These are phyloP conservation scores for Lasioglossum leucozonium DNA, from an alignment of 2,888 invertebrate genomes.

Conservation along the genomic window DNA sequence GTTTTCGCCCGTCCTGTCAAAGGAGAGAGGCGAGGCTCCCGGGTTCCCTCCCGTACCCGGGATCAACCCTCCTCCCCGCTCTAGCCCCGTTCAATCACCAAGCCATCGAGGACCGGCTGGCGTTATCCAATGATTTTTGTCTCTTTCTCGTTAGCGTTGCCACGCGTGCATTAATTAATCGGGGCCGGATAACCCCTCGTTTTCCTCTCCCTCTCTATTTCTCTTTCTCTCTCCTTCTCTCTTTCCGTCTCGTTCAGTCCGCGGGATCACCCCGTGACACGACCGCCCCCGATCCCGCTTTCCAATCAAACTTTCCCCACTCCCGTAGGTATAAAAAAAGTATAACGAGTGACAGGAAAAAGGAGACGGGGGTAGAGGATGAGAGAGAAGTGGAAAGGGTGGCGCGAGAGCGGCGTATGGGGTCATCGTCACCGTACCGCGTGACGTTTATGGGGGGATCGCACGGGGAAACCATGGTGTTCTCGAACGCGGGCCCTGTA, in stretches of 20 bases:
- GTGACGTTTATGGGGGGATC: constrained; percentile 27
- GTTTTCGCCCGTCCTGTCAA: constrained; percentile 65
- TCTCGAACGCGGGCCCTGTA: constrained; percentile 65
- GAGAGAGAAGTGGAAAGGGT: constrained; percentile 29
- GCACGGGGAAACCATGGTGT: constrained; percentile 66
- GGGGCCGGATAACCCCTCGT: constrained; percentile 52
- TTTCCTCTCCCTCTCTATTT: constrained; percentile 12
- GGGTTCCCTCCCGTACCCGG: constrained; percentile 16
- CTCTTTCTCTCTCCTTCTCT: constrained; percentile 40
- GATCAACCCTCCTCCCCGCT: background rate
- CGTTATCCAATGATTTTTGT: constrained; percentile 69
- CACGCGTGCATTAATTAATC: constrained; percentile 74
- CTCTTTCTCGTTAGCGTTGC: constrained; percentile 71
- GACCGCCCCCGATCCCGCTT: constrained; percentile 43
- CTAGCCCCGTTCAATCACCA: constrained; percentile 54
- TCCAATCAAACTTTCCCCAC: constrained; percentile 68
- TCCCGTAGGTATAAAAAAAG: constrained; percentile 66
- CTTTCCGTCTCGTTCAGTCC: constrained; percentile 3
- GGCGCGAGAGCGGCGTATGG: background rate
- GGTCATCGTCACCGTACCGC: constrained; percentile 22
- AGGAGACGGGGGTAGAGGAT: constrained; percentile 25
- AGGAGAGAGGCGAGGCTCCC: constrained; percentile 45
- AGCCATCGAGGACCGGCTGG: constrained; percentile 59
- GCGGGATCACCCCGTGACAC: constrained; percentile 21
- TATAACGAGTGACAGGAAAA: constrained; percentile 69